Evolutionary conservation across 2,113 vertebrate species (phyloP).

Genomic region (Vireo altiloquus): DNA sequence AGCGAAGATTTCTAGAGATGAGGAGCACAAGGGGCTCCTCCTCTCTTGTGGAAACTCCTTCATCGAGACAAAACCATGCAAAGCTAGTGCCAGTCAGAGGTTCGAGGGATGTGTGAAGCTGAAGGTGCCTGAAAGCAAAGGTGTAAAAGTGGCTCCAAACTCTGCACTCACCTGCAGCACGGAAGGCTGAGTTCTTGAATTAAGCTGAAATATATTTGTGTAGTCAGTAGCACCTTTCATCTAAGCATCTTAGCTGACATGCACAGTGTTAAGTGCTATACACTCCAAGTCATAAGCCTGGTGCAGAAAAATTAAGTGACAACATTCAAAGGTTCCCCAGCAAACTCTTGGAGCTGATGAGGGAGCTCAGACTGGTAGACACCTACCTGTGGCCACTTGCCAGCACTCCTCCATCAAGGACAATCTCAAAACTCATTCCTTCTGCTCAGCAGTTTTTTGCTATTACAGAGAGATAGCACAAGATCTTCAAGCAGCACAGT

Average conservation of each 20-base stretch:
- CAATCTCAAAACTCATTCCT: background rate
- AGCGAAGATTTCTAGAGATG: background rate
- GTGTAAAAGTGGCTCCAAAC: background rate
- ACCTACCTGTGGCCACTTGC: background rate
- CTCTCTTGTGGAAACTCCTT: background rate
- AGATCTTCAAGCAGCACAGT: background rate
- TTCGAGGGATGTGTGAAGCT: background rate
- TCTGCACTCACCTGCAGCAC: background rate
- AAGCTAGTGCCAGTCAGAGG: background rate
- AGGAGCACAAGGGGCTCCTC: background rate
- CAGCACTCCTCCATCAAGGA: background rate
- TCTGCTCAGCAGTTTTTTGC: background rate
- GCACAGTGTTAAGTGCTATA: no score
- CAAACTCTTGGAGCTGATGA: background rate
- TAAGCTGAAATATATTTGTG: background rate
- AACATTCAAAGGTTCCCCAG: background rate
- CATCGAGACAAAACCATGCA: background rate
- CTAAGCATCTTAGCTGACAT: background rate
- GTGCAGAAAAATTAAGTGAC: background rate
- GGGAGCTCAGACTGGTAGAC: background rate
- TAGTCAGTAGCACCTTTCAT: background rate
- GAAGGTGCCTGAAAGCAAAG: background rate
- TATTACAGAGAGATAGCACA: background rate
- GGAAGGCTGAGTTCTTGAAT: background rate
- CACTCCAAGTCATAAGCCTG: background rate